phyloP scores from a whole-genome alignment of 2,113 vertebrate genomes.

The Cyanocitta stelleri region DNA sequence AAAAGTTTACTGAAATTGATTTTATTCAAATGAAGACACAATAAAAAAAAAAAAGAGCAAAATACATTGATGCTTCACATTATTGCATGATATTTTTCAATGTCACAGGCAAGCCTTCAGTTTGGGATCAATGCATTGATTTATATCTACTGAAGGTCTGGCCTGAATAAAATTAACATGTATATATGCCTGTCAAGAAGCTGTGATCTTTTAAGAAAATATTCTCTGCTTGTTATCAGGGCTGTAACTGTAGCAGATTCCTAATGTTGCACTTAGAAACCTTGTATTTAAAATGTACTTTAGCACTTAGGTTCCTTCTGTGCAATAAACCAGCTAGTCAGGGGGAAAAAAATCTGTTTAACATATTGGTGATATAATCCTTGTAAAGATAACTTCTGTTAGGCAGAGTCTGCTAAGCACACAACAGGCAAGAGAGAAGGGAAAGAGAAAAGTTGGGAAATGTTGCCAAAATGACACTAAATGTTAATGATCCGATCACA shows the following conservation, averaged over 20 bases:
- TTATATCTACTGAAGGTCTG: neutral
- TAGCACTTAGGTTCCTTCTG: neutral
- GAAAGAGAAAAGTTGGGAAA: constrained; percentile 60
- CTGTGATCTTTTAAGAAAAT: neutral
- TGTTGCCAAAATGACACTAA: constrained; percentile 67
- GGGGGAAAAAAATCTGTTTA: neutral
- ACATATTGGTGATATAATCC: neutral
- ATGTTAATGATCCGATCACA: constrained; percentile 73
- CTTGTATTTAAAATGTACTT: constrained; percentile 21
- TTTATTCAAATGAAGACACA: neutral
- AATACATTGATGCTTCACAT: neutral
- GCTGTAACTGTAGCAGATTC: neutral
- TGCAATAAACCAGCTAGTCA: neutral
- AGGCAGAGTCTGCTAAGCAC: neutral
- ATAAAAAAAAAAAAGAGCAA: neutral
- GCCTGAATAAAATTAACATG: neutral
- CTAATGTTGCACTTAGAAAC: neutral
- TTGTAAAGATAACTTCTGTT: constrained; percentile 28
- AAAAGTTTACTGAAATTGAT: neutral
- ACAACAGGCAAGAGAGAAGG: neutral
- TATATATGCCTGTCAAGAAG: neutral
- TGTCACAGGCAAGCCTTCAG: neutral
- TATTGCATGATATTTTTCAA: constrained; percentile 13
- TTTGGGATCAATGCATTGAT: neutral
- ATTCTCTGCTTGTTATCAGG: neutral